These are phyloP conservation scores for Fopius arisanus DNA, from an alignment of 1,140 invertebrate genomes.

Conservation along the genomic window DNA sequence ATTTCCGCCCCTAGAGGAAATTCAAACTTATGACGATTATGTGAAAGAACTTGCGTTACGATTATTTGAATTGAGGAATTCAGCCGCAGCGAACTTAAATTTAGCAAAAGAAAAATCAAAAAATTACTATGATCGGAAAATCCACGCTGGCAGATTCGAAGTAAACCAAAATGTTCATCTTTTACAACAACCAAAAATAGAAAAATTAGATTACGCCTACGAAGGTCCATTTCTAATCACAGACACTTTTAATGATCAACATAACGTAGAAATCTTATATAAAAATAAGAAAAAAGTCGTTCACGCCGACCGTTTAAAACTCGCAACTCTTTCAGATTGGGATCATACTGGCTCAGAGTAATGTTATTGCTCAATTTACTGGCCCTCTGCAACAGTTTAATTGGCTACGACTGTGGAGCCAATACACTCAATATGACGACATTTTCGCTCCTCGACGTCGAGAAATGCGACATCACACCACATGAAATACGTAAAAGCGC, in stretches of 20 bases:
- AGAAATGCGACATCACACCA: neutral
- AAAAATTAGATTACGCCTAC: constrained; percentile 1
- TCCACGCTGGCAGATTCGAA: constrained; percentile 31
- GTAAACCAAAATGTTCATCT: constrained; percentile 35
- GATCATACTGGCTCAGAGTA: neutral
- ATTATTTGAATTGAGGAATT: too few relatives aligned
- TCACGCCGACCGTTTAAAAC: neutral
- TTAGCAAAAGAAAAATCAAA: too few relatives aligned
- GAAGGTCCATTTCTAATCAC: neutral
- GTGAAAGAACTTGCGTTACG: too few relatives aligned
- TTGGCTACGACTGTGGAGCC: too few relatives aligned
- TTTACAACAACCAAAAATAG: constrained; percentile 21
- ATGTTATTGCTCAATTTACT: neutral
- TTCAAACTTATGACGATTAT: constrained; percentile 42
- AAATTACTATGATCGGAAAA: too few relatives aligned
- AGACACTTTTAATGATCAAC: neutral
- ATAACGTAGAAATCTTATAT: neutral
- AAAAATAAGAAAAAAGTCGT: neutral
- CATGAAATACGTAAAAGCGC: neutral
- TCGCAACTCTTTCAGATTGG: too few relatives aligned
- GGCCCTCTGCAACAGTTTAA: neutral
- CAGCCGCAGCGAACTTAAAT: too few relatives aligned
- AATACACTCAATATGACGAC: neutral
- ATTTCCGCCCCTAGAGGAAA: constrained; percentile 5
- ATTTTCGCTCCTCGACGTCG: neutral